Evolutionary conservation across 1,140 invertebrate genomes (phyloP), one percentile per base, ranked within the genome.

Genomic region (Trypoxylus dichotomus): DNA sequence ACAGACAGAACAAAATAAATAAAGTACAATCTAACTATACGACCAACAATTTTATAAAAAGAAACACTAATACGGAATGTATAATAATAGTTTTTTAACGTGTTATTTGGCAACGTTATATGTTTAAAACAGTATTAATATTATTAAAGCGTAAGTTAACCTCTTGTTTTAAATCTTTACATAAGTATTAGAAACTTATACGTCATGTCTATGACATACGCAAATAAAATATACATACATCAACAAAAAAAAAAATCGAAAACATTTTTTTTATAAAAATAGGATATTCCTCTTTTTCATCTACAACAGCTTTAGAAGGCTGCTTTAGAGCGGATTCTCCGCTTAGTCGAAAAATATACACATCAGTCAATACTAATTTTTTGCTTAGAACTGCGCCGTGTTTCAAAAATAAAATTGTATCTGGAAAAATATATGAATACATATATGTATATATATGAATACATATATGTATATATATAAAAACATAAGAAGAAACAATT

Each of bases 41-140:
- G 73, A 29, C 73, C 76, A 78, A 78, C 60, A 75, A 78, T 74
- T 41, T 68, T 75, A 78, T 42, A 74, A 76, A 81, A 82, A 83
- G 84, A 83, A 80, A 80, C 60, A 68, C 79, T 79, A 79, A 77
- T 85, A 84, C 83, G 85, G 85, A 85, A 85, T 85, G 84, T 85
- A 82, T 83, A 81, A 82, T 68, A 24, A 68, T 68, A 68, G 79
- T 83, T 80, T 80, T 84, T 77, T 63, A 47, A 72, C 75, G 81
- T 85, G 84, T 86, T 86, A 86, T 86, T 86, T 86, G 85, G 85
- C 85, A 85, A 84, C 82, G 41, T 74, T 74, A 83, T 68, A 68
- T 79, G 78, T 81, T 83, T 79, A 80, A 81, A 80, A 82, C 76
- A 80, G 78, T 79, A 76, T 80, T 81, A 77, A 76, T 78, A 79